Percentiles rank a stretch among this genome's conserved stretches.
These are phyloP conservation scores for Ivindomyrus marchei DNA, from an alignment of 2,113 vertebrate genomes.

Conservation along the genomic window DNA sequence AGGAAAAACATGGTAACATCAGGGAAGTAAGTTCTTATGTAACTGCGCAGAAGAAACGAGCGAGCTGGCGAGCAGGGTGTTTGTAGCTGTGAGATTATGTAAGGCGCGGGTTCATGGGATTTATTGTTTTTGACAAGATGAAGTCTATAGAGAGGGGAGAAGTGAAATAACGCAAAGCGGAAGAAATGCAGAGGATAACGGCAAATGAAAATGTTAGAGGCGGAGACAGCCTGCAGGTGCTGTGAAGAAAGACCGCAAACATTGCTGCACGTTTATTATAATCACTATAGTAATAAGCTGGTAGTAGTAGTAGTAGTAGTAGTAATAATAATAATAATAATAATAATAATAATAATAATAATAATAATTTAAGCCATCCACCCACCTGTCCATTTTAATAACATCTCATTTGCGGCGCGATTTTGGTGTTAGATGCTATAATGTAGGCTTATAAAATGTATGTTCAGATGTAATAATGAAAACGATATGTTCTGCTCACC, in stretches of 20 bases:
- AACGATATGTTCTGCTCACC: not conserved
- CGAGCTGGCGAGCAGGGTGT: slow-evolving; percentile 8
- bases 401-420: not conserved
- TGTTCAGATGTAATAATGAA: not conserved
- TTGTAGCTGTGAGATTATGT: slow-evolving; percentile 24
- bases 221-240: not conserved
- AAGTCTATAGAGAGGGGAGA: slow-evolving; percentile 10
- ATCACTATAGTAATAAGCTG: not conserved
- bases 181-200: not conserved
- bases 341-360: not conserved
- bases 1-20: not conserved
- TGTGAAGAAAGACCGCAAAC: not conserved
- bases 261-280: not conserved
- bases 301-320: not conserved
- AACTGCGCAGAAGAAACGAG: not conserved
- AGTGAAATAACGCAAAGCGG: not conserved
- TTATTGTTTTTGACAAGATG: slow-evolving; percentile 20
- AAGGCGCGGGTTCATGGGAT: slow-evolving; percentile 37
- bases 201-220: not conserved
- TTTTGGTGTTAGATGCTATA: not conserved
- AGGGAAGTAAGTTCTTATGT: not conserved
- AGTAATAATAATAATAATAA: not conserved
- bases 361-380: not conserved
- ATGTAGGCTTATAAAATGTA: not conserved
- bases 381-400: not conserved